Base-by-base conservation (phyloP, 2,888 invertebrate species). In the Drosophila basisetae region DNA sequence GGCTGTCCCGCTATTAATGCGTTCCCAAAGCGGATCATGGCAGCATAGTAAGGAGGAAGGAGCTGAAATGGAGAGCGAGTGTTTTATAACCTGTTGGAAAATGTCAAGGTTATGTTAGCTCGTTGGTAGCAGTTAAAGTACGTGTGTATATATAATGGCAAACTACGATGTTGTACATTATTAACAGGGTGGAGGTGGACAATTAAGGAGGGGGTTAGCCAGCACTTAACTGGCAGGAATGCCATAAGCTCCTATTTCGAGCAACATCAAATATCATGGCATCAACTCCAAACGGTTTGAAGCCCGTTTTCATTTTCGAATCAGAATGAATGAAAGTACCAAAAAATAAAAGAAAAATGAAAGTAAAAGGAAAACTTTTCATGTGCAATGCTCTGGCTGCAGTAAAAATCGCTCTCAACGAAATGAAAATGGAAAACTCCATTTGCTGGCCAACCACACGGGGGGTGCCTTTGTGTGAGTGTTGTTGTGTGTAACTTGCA, bases 401-500 rank as follows among this genome's bases (percentile, higher is more conserved):
- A 83, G 70, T 81, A 78, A 77, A 74, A 79, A 71, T 55, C 64
- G 62, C 78, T 67, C 16, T 49, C 58, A 62, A 56, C 65, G 65
- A 87, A 85, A 89, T 88, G 85, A 88, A 89, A 85, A 87, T 85
- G 85, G 80, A 80, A 78, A 78, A 80, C 77, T 74, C 62, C 82
- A 87, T 81, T 86, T 76, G 76, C 85, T 60, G 80, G 50, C 49
- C 70, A 66, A 37, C 60, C 64, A 61, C 59, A 64, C 41, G 71
- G 33, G 33, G 37, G 35, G 49, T 52, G 2, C 58, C 18, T 49
- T 33, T 62, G 55, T 58, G 30, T 59, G 39, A 53, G 55, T 70
- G 31, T 55, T 68, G 35, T 31, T 63, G 28, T 60, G n/a, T 41
- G 41, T 58, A 58, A 53, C 56, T 60, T 80, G 80, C 74, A 82